Base-by-base conservation (phyloP, 2,797 vertebrate species). In the Bufotes viridis region DNA sequence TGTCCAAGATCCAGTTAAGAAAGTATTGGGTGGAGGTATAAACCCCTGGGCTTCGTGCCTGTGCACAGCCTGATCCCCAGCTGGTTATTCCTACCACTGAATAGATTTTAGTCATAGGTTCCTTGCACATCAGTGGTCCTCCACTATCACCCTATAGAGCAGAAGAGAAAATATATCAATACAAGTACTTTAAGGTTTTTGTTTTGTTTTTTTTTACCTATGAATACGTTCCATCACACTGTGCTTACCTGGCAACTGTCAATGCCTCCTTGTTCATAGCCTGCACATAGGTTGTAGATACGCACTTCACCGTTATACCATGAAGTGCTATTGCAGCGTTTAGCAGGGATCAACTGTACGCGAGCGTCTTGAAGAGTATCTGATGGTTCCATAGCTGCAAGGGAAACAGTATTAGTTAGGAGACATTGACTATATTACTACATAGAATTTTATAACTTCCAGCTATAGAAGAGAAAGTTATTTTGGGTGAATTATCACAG, bases 131-230 rank as follows among this genome's bases (percentile, higher is more conserved):
- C 85, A 94, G 91, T 26, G 93, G 93, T 42, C 93, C 92, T 2
- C 93, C 93, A 17, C 93, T 94, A 92, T 94, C 93, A 81, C 93
- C 93, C 93, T 94, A 90, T 75, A 75, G 49, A 22, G 17, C 29
- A 53, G 49, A 49, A 81, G 20, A 72, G n/a, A 49, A 81, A 42
- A 9, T 14, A 79, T n/a, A 61, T 42, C 12, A 81, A 42, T 22
- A 61, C 53, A 61, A 18, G 58, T 78, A 58, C 7, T 0, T 18
- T 0, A 22, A 1, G 10, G 20, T 5, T 9, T 4, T 57, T 34
- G 1, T 24, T 51, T 13, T 3, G 0, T 17, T 15, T 60, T 1
- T 26, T 7, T 29, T 18, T 0, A 79, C 60, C 42, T 42, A 42
- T 42, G 42, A 42, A 42, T 42, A 42, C 42, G 6, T 42, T 42